Evolutionary conservation across 1,140 invertebrate species (phyloP).

Genomic region (Penaeus japonicus): DNA sequence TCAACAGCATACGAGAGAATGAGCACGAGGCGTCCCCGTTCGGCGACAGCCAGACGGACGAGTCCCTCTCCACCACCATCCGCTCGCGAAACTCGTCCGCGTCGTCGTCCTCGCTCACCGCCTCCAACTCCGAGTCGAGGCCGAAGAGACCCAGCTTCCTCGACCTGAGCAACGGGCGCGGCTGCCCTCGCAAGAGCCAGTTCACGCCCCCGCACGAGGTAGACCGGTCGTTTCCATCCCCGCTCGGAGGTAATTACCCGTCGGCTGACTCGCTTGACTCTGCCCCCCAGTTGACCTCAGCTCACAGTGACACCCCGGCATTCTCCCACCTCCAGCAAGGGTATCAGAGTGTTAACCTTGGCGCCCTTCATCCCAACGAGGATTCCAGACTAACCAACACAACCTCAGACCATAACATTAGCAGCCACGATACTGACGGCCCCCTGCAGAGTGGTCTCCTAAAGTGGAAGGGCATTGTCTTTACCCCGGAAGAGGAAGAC

Average conservation of each 20-base stretch:
- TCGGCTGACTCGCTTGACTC: constrained; percentile 48
- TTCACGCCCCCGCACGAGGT: constrained; percentile 60
- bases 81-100: constrained; percentile 43
- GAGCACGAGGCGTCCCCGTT: constrained; percentile 37
- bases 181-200: constrained; percentile 57
- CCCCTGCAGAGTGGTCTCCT: constrained; percentile 68
- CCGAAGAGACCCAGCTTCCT: constrained; percentile 61
- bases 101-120: constrained; percentile 39
- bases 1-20: constrained; percentile 40
- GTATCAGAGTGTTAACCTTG: constrained; percentile 57
- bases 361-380: constrained; percentile 34
- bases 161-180: constrained; percentile 60
- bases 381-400: constrained; percentile 51
- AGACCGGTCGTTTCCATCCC: constrained; percentile 47
- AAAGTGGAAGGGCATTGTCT: constrained; percentile 81
- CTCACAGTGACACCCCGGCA: constrained; percentile 57
- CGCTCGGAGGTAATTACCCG: constrained; percentile 59
- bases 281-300: constrained; percentile 49
- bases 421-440: constrained; percentile 62
- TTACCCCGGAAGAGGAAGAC: constrained; percentile 67
- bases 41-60: constrained; percentile 57
- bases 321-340: constrained; percentile 52
- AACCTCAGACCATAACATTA: constrained; percentile 62
- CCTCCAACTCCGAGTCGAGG: constrained; percentile 48
- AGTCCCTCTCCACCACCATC: constrained; percentile 53